Base-by-base conservation (phyloP, 1,140 invertebrate species). In the Neotoxoptera formosana region DNA sequence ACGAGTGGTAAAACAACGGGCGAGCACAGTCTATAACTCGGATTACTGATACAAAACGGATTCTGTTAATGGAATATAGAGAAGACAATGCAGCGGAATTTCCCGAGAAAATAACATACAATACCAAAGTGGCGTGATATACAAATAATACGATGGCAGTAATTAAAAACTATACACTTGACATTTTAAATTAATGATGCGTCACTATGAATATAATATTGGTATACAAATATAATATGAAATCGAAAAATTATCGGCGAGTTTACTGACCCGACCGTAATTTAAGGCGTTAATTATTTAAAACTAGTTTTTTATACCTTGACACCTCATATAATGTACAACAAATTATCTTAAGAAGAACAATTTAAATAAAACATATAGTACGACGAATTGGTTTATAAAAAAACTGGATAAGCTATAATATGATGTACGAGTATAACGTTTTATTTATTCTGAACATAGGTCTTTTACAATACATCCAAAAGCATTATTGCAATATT, bases 121-220 rank as follows among this genome's bases (percentile, higher is more conserved):
- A 89, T 53, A 53, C 87, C 47, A 51, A 23, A 88, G 47, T 87
- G 47, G 47, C 47, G 47, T 51, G 30, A 4, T 34, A 21, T 23
- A 88, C 41, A n/a, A 23, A 89, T 89, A 89, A 51, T 53, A 36
- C 87, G n/a, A 53, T 34, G 20, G n/a, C 11, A 34, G 48, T 89
- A 89, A 89, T 89, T 89, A 89, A 53, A 89, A 89, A 89, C 51
- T 89, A 51, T 88, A 89, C 48, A 89, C 47, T 89, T 89, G 47
- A 89, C 87, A 89, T 51, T 89, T 89, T 53, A 89, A 21, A 89
- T 89, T 89, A 89, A 89, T 89, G 47, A 89, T 89, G 20, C 51
- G 25, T 53, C 30, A 89, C 53, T 89, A 88, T n/a, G 47, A 88
- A 53, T 88, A 48, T 34, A 51, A 34, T 88, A 53, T 89, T 53